phyloP scores from a whole-genome alignment of 2,113 vertebrate genomes.

The Laterallus jamaicensis region DNA sequence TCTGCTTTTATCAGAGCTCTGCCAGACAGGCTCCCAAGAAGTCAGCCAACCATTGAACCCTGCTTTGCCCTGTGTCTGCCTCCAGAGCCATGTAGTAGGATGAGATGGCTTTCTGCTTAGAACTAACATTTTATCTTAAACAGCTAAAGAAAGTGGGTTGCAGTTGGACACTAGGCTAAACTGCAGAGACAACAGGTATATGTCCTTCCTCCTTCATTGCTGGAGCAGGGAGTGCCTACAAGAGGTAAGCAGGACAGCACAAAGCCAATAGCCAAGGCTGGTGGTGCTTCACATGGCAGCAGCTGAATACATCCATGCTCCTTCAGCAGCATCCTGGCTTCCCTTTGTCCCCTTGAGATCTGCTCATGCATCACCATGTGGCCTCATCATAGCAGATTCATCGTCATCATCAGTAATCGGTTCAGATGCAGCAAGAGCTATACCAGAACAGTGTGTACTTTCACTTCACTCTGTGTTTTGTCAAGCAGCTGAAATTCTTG shows the following conservation, averaged over 20 bases:
- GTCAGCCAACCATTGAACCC: not conserved
- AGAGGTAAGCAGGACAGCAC: not conserved
- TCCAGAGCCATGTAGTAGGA: not conserved
- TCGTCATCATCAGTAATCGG: not conserved
- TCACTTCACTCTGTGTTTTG: not conserved
- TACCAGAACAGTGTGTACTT: not conserved
- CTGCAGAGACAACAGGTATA: not conserved
- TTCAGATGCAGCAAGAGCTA: not conserved
- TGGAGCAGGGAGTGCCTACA: too few relatives aligned
- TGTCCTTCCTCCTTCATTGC: not conserved
- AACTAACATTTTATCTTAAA: not conserved
- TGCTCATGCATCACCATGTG: not conserved
- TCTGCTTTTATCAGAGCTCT: not conserved
- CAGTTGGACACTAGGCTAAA: not conserved
- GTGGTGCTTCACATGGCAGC: not conserved
- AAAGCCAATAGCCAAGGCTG: not conserved
- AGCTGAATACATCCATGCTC: not conserved
- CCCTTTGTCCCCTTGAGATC: not conserved
- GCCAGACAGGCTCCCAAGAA: not conserved
- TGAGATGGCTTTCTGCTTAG: not conserved
- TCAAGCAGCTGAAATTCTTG: not conserved
- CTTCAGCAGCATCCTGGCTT: not conserved
- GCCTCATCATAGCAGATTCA: not conserved
- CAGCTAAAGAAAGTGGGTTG: not conserved
- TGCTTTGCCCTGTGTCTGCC: not conserved